Base-by-base conservation (phyloP, 2,113 vertebrate species). In the Etheostoma cragini region DNA sequence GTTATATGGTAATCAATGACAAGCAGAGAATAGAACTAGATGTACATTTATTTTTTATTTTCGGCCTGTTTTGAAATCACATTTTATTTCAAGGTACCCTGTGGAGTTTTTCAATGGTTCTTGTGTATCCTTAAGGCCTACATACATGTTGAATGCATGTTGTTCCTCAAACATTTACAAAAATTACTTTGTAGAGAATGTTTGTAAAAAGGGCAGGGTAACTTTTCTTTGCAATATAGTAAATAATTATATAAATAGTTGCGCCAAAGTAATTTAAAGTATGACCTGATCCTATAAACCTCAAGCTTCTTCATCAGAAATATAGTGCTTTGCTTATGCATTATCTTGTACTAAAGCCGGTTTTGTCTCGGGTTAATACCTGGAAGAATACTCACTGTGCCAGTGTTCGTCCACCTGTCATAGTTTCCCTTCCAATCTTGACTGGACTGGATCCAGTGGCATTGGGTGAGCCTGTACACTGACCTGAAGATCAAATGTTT, bases 361-460 rank as follows among this genome's bases (percentile, higher is more conserved):
- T 14, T 76, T 50, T 21, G 22, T 30, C 14, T 42, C 5, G 6
- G 60, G 17, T 49, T 57, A 57, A 45, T 70, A 17, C 33, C 47
- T 70, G 57, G 6, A 12, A n/a, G 21, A 73, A 47, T 5, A 24
- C 30, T 46, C 17, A 22, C 8, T 16, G 19, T 14, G 15, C 35
- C 16, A 38, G 24, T 16, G 17, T 70, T 24, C 24, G 10, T 63
- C 22, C 58, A 82, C 63, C 74, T 78, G 79, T 53, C 26, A 8
- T 6, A 67, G 10, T 54, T 11, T 35, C 11, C 30, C 19, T 1
- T 21, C 52, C 38, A 22, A 38, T 75, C 42, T 30, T 8, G 4
- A 6, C 70, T 75, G 82, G 76, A 71, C 35, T 14, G 35, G 13
- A 76, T 72, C 26, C 72, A 56, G 54, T 4, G 4, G 15, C 5